Evolutionary conservation across 1,140 invertebrate species (phyloP).

Genomic region (Pemphigus obesinymphae): DNA sequence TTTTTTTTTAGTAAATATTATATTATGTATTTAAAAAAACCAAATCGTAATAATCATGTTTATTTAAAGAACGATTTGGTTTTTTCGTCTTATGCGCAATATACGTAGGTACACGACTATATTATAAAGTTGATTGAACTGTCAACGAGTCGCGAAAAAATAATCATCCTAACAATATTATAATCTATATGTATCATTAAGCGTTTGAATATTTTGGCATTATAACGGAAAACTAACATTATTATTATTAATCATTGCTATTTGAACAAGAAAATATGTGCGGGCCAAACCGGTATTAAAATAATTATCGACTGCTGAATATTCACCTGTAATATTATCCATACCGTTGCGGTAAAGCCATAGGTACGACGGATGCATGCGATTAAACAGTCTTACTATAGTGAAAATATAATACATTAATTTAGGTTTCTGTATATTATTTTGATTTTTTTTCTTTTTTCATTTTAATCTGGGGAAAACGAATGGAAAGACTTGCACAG

Average conservation of each 20-base stretch:
- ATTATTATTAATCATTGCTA: neutral
- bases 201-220: neutral
- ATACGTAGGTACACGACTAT: no score
- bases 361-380: neutral
- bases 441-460: neutral
- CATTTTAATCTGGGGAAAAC: neutral
- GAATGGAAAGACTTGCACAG: neutral
- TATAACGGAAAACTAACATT: neutral
- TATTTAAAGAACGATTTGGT: constrained; percentile 25
- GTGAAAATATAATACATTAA: neutral
- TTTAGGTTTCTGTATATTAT: neutral
- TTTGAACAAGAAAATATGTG: neutral
- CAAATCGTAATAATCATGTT: constrained; percentile 25
- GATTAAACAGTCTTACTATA: neutral
- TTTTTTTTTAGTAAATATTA: no score
- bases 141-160: neutral
- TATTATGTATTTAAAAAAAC: neutral
- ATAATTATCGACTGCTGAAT: neutral
- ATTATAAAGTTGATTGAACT: neutral
- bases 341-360: neutral
- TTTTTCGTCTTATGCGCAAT: neutral
- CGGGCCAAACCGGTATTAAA: neutral
- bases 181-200: no score
- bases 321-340: no score
- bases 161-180: neutral